These are phyloP conservation scores for Aldabrachelys gigantea DNA, from an alignment of 2,113 vertebrate genomes.

Conservation along the genomic window DNA sequence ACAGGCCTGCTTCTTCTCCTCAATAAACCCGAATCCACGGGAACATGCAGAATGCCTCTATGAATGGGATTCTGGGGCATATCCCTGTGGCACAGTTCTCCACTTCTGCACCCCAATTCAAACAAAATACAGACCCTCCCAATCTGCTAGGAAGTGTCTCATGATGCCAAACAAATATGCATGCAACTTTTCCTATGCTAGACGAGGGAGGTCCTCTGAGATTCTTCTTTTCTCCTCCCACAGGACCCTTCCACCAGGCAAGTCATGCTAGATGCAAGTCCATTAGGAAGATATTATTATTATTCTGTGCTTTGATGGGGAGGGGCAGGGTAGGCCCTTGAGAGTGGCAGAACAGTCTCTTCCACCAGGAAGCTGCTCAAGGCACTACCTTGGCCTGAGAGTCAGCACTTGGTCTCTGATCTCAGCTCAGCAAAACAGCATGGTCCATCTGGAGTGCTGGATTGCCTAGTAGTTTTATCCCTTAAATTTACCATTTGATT, in stretches of 20 bases:
- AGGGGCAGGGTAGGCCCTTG: too few relatives aligned
- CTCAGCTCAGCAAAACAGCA: too few relatives aligned
- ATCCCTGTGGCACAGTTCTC: background rate
- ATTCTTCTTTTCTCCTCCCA: too few relatives aligned
- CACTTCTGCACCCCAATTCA: background rate
- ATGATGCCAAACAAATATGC: background rate
- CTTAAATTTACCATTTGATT: too few relatives aligned
- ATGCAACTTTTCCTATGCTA: background rate
- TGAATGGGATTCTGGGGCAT: background rate
- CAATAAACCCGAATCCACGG: too few relatives aligned
- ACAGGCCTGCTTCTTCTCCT: too few relatives aligned
- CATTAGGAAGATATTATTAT: background rate
- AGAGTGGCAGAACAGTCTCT: too few relatives aligned
- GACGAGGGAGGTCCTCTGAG: background rate
- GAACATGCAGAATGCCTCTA: background rate
- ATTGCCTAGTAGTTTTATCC: too few relatives aligned
- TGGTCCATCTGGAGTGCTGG: too few relatives aligned
- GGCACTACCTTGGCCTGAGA: too few relatives aligned
- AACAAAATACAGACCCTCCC: background rate
- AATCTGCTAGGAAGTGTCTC: background rate
- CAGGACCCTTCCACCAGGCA: background rate
- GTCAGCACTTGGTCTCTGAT: too few relatives aligned
- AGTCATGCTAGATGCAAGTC: background rate
- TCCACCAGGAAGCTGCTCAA: too few relatives aligned
- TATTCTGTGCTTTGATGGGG: background rate